Evolutionary conservation across 2,797 vertebrate species (phyloP).

Genomic region (Tenualosa ilisha): DNA sequence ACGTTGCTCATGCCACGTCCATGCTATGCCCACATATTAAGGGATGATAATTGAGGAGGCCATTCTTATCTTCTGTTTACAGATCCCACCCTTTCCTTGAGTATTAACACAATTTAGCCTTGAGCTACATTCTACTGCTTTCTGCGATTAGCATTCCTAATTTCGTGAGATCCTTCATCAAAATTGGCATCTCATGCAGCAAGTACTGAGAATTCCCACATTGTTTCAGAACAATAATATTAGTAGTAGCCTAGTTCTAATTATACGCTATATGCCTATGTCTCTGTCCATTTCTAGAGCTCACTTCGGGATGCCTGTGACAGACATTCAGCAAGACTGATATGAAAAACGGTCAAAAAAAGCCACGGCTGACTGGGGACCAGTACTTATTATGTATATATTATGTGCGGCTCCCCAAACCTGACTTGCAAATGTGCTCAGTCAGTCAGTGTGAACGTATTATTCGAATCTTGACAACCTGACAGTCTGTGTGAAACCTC

Average conservation of each 20-base stretch:
- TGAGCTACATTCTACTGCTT: background rate
- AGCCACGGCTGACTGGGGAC: background rate
- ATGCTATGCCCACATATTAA: conserved; percentile 45
- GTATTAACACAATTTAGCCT: conserved; percentile 38
- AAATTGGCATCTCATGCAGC: background rate
- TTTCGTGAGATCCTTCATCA: background rate
- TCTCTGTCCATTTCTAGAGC: background rate
- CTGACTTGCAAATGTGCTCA: background rate
- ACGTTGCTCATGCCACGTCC: conserved; percentile 33
- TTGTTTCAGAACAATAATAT: too few relatives aligned
- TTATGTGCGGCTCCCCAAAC: background rate
- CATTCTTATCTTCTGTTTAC: conserved; percentile 71
- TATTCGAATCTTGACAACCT: background rate
- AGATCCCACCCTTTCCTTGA: conserved; percentile 71
- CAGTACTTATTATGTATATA: background rate
- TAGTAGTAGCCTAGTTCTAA: background rate
- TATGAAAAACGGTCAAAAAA: background rate
- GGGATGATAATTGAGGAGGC: conserved; percentile 40
- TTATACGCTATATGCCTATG: too few relatives aligned
- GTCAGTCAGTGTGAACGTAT: background rate
- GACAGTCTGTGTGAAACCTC: background rate
- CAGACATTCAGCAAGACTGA: background rate
- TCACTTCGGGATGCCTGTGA: background rate
- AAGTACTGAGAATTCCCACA: background rate
- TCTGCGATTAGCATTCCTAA: conserved; percentile 1